Percentiles rank a stretch among this genome's conserved stretches.
These are phyloP conservation scores for Chymomyza amoena DNA, from an alignment of 2,888 invertebrate genomes.

Conservation along the genomic window DNA sequence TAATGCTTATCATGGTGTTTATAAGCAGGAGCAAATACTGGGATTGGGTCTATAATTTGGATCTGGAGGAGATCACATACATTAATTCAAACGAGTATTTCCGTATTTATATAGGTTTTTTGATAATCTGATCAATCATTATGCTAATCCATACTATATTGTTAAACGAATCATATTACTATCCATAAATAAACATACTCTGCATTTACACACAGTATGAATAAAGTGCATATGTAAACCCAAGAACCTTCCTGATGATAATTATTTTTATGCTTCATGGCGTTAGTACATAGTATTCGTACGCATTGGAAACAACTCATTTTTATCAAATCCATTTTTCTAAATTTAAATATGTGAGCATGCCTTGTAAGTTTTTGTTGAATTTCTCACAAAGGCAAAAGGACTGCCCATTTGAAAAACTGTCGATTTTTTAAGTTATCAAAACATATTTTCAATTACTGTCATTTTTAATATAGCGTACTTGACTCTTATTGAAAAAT, in stretches of 20 bases:
- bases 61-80: conserved; percentile 25
- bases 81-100: conserved; percentile 25
- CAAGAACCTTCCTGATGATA: background rate
- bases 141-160: conserved; percentile 32
- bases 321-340: too few species aligned
- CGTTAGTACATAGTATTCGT: too few species aligned
- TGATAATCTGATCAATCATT: background rate
- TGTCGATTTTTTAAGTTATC: too few species aligned
- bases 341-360: too few species aligned
- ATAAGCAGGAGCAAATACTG: conserved; percentile 88
- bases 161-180: conserved; percentile 50
- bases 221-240: conserved; percentile 59
- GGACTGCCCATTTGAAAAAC: too few species aligned
- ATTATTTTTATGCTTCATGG: too few species aligned
- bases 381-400: too few species aligned
- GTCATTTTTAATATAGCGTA: too few species aligned
- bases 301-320: too few species aligned
- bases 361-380: too few species aligned
- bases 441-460: too few species aligned
- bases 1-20: conserved; percentile 98
- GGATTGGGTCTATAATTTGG: conserved; percentile 56
- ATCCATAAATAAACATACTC: conserved; percentile 12
- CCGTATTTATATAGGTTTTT: conserved; percentile 1
- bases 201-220: conserved; percentile 59
- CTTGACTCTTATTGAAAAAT: too few species aligned